Base-by-base conservation (phyloP, 53 echinoderm and acorn worm species). In the Temnopleurus reevesii region DNA sequence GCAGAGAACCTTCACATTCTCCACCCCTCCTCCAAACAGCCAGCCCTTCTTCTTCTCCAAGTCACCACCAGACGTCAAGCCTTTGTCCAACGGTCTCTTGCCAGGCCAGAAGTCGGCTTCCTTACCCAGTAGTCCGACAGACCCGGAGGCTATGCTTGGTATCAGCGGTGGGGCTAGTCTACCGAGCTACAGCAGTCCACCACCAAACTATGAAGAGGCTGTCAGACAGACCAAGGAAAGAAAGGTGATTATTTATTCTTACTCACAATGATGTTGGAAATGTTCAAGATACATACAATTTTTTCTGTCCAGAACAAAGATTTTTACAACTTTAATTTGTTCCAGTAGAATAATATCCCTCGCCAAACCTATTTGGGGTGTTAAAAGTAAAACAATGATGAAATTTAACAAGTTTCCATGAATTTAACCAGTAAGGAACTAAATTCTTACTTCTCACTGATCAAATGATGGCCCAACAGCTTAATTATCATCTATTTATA, bases 151-250 rank as follows among this genome's bases (percentile, higher is more conserved):
- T 4, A 31, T 95, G 12, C 84, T 89, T 38, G 90, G 94, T 21
- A 89, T 93, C 45, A 41, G 90, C 4, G 35, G 93, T 45, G 93
- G 92, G 43, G 71, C 71, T 10, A 71, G 71, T 21, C 53, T 93
- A 51, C 96, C 94, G 51, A 77, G 89, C 55, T 99, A 94, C 91
- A 89, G 86, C 77, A 91, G 76, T 89, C 97, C 99, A 17, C 99
- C 99, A 45, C 99, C 99, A 8, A 94, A 93, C 60, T 99, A 99
- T 85, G 95, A 95, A 55, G 99, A 99, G 49, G 99, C 99, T 58
- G 93, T 99, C 12, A 80, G 96, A 59, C 97, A 97, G 86, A 92
- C 82, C 55, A 97, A 94, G 64, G 94, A 93, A 56, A 94, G 96
- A 49, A 95, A 97, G 93, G 83, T 83, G 35, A 19, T 2, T 34